A percentile compares a stretch with the other conserved stretches of the same genome.
phyloP scores from a whole-genome alignment of 2,888 invertebrate species.

The Priocnemis perturbator region DNA sequence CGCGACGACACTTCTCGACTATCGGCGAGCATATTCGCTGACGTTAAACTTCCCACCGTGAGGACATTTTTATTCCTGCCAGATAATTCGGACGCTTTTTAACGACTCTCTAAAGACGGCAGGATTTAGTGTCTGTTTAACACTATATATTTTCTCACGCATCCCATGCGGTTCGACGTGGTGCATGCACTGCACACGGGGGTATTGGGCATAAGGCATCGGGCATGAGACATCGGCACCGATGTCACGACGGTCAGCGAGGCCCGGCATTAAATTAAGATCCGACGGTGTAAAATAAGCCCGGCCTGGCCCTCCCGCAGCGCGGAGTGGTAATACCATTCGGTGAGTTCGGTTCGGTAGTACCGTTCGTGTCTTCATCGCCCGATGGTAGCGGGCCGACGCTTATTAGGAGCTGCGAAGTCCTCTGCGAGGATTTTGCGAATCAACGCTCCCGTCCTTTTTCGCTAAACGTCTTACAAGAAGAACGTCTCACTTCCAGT shows the following conservation, averaged over 20 bases:
- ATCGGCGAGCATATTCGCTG: no score
- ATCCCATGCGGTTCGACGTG: constrained; percentile 5
- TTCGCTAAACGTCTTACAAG: no score
- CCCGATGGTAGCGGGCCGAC: constrained; percentile 32
- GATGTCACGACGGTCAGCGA: background rate
- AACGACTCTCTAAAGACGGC: constrained; percentile 15
- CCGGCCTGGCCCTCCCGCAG: constrained; percentile 51
- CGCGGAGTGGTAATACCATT: constrained; percentile 57
- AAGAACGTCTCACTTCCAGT: no score
- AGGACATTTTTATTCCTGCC: no score
- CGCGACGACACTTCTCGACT: no score
- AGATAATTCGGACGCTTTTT: constrained; percentile 17
- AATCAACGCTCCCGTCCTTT: no score
- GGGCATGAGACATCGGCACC: no score
- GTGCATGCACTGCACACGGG: no score
- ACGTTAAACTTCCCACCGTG: no score
- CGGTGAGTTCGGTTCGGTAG: constrained; percentile 56
- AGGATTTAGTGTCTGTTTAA: constrained; percentile 32
- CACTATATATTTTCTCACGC: constrained; percentile 23
- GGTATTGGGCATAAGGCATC: no score
- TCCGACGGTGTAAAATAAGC: constrained; percentile 62
- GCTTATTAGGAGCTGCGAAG: constrained; percentile 24
- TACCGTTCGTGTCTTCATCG: constrained; percentile 57
- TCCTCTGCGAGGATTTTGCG: background rate
- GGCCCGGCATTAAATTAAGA: constrained; percentile 59